These are phyloP conservation scores for Pectinophora gossypiella DNA, from an alignment of 1,140 invertebrate species.

Conservation along the genomic window DNA sequence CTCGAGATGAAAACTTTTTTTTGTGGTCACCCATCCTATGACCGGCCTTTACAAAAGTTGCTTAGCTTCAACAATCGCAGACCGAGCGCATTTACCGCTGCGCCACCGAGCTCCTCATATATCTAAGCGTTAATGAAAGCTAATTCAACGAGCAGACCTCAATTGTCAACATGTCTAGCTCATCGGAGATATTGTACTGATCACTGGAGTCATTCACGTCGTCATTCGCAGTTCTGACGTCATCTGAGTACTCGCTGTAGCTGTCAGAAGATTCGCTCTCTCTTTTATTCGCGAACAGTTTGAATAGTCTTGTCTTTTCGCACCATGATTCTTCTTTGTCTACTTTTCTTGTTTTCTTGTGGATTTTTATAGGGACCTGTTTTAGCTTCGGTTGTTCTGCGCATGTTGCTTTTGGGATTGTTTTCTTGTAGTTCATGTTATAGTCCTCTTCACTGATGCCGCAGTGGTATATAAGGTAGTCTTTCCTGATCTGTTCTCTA, in stretches of 20 bases:
- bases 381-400: constrained; percentile 45
- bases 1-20: no score
- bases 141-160: background rate
- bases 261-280: constrained; percentile 62
- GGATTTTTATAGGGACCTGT: constrained; percentile 64
- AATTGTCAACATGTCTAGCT: background rate
- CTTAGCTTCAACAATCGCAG: no score
- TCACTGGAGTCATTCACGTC: background rate
- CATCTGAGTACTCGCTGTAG: constrained; percentile 60
- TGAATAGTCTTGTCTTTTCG: constrained; percentile 58
- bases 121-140: background rate
- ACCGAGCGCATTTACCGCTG: no score
- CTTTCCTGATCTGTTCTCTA: constrained; percentile 61
- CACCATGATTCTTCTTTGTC: constrained; percentile 56
- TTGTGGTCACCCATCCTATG: no score
- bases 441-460: constrained; percentile 63
- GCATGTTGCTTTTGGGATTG: constrained; percentile 30
- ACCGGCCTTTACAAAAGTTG: no score
- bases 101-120: no score
- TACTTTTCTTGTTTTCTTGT: constrained; percentile 43
- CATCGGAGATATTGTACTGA: background rate
- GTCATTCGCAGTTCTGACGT: constrained; percentile 17
- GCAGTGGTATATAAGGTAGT: constrained; percentile 63
- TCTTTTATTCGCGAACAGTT: constrained; percentile 48
- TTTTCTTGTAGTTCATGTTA: constrained; percentile 51